Percentiles rank a stretch among this genome's conserved stretches.
Conservation (phyloP, 2,113 vertebrate species). For the Carassius gibelio region DNA sequence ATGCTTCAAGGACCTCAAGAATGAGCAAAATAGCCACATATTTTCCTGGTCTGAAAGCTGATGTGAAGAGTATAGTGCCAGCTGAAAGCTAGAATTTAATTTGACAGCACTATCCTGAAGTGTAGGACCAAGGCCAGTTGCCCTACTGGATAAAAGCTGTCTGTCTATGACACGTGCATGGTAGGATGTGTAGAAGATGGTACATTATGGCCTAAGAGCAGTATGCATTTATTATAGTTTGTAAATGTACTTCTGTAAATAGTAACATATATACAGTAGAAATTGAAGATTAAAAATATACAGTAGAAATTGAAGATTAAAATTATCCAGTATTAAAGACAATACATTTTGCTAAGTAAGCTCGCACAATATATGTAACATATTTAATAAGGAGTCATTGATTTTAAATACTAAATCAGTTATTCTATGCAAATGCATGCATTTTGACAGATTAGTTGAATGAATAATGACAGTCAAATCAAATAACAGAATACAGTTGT, state of each 20-base stretch:
- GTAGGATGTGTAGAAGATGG: too few relatives aligned
- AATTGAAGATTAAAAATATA: not conserved
- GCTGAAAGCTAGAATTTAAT: not conserved
- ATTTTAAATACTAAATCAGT: not conserved
- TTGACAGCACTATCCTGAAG: not conserved
- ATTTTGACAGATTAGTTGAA: not conserved
- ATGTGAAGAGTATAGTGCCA: not conserved
- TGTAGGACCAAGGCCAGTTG: not conserved
- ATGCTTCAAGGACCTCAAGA: not conserved
- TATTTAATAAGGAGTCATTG: not conserved
- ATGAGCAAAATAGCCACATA: not conserved
- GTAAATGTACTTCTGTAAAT: too few relatives aligned
- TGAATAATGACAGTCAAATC: not conserved
- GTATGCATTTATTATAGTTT: not conserved
- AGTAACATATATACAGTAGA: too few relatives aligned
- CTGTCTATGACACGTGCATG: not conserved
- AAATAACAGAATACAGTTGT: not conserved
- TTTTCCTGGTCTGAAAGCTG: not conserved
- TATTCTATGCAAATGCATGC: not conserved
- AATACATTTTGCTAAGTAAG: not conserved
- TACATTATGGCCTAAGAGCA: not conserved
- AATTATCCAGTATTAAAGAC: not conserved
- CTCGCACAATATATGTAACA: too few relatives aligned
- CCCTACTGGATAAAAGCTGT: not conserved
- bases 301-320: not conserved